A percentile compares a stretch with the other conserved stretches of the same genome.
Evolutionary conservation across 92 coral and sea anemone genomes (phyloP).

Genomic region (Zoanthus sansibaricus): DNA sequence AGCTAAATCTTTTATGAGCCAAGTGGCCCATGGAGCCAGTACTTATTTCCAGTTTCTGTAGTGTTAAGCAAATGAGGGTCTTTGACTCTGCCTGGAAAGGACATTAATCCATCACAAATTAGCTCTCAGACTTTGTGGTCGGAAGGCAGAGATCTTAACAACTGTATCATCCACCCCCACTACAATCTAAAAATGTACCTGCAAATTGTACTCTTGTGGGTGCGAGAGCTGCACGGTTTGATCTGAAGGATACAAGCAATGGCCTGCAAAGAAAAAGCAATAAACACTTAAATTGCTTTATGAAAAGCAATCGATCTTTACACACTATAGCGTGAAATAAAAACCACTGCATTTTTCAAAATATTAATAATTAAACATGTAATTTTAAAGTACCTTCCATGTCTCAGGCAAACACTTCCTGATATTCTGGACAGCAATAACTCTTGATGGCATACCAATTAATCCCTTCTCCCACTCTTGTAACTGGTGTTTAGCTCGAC

Average conservation of each 20-base stretch:
- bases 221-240: slow-evolving; percentile 90
- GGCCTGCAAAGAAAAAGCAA: slow-evolving; percentile 65
- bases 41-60: too few species aligned
- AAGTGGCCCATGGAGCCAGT: too few species aligned
- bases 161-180: neutral
- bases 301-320: neutral
- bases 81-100: too few species aligned
- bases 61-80: too few species aligned
- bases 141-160: too few species aligned
- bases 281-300: neutral
- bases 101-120: too few species aligned
- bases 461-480: slow-evolving; percentile 89
- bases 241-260: slow-evolving; percentile 95
- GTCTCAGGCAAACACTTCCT: slow-evolving; percentile 89
- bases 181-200: slow-evolving; percentile 56
- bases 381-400: slow-evolving; percentile 81
- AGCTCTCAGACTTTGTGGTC: too few species aligned
- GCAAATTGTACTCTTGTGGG: slow-evolving; percentile 96
- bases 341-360: neutral
- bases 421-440: slow-evolving; percentile 88
- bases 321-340: neutral
- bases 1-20: too few species aligned
- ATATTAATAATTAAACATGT: neutral
- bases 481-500: slow-evolving; percentile 84
- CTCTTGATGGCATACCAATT: slow-evolving; percentile 80